phyloP scores from a whole-genome alignment of 2,888 invertebrate species.

The Aphidius colemani region DNA sequence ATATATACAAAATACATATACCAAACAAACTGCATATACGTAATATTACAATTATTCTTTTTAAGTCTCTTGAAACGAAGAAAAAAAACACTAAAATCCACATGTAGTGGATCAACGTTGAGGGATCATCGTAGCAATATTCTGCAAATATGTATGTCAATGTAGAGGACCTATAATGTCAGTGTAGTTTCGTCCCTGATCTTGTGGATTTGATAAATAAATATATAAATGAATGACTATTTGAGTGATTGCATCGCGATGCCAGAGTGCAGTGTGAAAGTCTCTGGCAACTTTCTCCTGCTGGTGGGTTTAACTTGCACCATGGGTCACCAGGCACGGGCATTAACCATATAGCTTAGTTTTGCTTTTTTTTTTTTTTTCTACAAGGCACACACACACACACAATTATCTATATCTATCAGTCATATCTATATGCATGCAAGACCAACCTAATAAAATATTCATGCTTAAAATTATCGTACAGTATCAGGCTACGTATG shows the following conservation, averaged over 20 bases:
- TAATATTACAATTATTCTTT: no score
- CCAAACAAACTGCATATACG: conserved; percentile 35
- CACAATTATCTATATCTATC: neutral
- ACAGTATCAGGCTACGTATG: neutral
- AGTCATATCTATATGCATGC: neutral
- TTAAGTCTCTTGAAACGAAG: no score
- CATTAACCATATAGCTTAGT: conserved; percentile 46
- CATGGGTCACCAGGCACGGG: conserved; percentile 56
- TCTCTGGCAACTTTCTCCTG: conserved; percentile 55
- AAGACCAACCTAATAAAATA: neutral
- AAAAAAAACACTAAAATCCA: no score
- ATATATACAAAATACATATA: no score
- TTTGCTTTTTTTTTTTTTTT: conserved; percentile 23
- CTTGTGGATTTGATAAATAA: conserved; percentile 9
- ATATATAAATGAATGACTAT: conserved; percentile 41
- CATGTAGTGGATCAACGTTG: conserved; percentile 32
- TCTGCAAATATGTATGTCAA: no score
- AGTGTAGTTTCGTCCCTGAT: neutral
- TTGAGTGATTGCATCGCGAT: conserved; percentile 53
- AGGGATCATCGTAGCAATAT: no score
- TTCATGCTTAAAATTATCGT: neutral
- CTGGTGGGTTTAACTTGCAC: conserved; percentile 54
- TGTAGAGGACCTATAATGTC: no score
- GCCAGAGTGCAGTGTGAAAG: conserved; percentile 49
- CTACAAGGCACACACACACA: neutral